Evolutionary conservation across 2,113 vertebrate genomes (phyloP).

Genomic region (Castor canadensis): DNA sequence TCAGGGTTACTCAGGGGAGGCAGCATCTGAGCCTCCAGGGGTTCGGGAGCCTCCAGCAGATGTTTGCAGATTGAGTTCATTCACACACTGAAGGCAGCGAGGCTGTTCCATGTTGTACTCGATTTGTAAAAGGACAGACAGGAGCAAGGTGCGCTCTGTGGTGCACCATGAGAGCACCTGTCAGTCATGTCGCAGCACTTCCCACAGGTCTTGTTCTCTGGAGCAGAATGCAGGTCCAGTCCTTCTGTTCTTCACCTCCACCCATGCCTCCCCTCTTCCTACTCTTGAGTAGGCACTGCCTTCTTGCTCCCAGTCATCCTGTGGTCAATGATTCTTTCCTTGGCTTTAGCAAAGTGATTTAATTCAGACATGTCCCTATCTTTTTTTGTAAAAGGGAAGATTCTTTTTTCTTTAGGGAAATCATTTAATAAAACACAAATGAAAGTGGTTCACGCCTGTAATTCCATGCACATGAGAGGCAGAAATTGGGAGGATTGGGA

Average conservation of each 20-base stretch:
- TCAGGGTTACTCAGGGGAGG: neutral
- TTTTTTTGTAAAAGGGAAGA: neutral
- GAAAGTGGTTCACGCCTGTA: no score
- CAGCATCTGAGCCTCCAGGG: no score
- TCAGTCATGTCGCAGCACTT: neutral
- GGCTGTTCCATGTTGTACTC: neutral
- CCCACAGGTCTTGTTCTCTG: neutral
- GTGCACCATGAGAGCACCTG: neutral
- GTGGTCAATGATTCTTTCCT: neutral
- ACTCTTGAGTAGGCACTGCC: rapidly evolving
- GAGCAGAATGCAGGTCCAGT: neutral
- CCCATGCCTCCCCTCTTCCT: neutral
- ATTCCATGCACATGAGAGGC: no score
- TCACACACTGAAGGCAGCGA: neutral
- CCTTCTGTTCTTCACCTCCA: neutral
- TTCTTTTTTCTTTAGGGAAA: no score
- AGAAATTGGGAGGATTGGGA: no score
- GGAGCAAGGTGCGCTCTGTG: no score
- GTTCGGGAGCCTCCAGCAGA: neutral
- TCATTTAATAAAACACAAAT: no score
- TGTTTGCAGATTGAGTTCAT: neutral
- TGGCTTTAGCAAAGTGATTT: neutral
- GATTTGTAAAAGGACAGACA: neutral
- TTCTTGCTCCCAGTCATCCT: neutral
- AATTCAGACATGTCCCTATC: neutral